Base-by-base conservation (phyloP, 2,113 vertebrate species). In the Megaptera novaeangliae region DNA sequence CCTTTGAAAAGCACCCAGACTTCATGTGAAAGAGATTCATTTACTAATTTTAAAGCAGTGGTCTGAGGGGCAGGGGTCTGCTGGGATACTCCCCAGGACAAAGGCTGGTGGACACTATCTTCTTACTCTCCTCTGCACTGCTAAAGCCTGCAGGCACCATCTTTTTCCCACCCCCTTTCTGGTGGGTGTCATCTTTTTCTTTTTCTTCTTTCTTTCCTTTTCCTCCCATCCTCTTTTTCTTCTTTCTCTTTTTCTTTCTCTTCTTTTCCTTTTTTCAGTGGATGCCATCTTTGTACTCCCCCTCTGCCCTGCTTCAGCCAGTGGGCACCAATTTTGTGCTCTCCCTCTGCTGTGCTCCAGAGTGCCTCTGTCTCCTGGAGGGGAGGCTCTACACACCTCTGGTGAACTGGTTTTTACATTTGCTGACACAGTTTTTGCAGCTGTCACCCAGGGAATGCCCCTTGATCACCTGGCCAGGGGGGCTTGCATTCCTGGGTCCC, bases 141-240 rank as follows among this genome's bases (percentile, higher is more conserved):
- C 46, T 78, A 55, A 23, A 78, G 46, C 34, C 20, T 23, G 20
- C 31, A 55, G 59, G 46, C 46, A 78, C 75, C 6, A 78, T 52
- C 31, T 13, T 61, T n/a, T 0, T 1, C 10, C 46, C 15, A 17
- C 31, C 31, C 17, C 2, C 15, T 12, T 55, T n/a, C 6, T 52
- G 31, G 21, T n/a, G 75, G 3, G 75, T n/a, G 21, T 55, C 31
- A 52, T n/a, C 75, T 52, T 52, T n/a, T 78, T 23, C 1, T 52
- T 78, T 55, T 55, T 55, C 11, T 61, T 49, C 46, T 31, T 77
- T 44, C 17, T 55, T 55, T 55, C 18, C 25, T 34, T 77, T 31
- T 77, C 74, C 17, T 11, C 9, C 1, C 0, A 0, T 8, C 55
- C 20, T 21, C 59, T 25, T 27, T 20, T 57, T 20, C 55, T 20